phyloP scores from a whole-genome alignment of 2,113 vertebrate species.

The Urocitellus parryii region DNA sequence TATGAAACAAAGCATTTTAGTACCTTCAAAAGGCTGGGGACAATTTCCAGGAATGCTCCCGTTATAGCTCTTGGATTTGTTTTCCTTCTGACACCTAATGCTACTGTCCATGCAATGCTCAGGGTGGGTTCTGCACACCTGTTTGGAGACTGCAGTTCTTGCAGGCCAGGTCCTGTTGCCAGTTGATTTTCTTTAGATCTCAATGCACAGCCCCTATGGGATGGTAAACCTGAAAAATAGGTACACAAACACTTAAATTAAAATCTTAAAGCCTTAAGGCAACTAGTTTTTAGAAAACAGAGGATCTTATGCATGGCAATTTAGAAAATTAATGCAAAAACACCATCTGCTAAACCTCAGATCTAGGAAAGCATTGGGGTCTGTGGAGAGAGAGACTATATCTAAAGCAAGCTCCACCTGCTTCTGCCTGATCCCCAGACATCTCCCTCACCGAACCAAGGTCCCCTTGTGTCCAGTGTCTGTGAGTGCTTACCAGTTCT shows the following conservation, averaged over 20 bases:
- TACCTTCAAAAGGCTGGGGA: neutral
- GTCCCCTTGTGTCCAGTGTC: neutral
- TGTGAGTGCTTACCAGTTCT: conserved; percentile 23
- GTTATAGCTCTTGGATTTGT: neutral
- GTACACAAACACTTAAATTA: conserved; percentile 79
- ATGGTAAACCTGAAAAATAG: conserved; percentile 78
- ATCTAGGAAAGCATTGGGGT: conserved; percentile 83
- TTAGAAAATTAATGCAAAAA: conserved; percentile 89
- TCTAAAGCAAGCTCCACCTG: conserved; percentile 83
- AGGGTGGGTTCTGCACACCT: neutral
- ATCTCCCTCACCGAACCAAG: conserved; percentile 76
- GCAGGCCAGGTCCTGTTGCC: neutral
- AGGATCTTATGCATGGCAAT: conserved; percentile 87
- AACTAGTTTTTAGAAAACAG: conserved; percentile 88
- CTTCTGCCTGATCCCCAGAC: conserved; percentile 75
- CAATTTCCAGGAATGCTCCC: neutral
- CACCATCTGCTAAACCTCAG: conserved; percentile 89
- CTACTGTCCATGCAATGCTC: neutral
- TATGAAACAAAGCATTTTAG: conserved; percentile 66
- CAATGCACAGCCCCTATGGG: conserved; percentile 59
- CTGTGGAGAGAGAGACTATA: conserved; percentile 83
- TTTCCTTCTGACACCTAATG: neutral
- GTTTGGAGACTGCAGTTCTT: neutral
- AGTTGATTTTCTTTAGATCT: neutral
- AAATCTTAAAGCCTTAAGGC: conserved; percentile 84